phyloP scores from a whole-genome alignment of 2,888 invertebrate genomes.

The Pomacea canaliculata region DNA sequence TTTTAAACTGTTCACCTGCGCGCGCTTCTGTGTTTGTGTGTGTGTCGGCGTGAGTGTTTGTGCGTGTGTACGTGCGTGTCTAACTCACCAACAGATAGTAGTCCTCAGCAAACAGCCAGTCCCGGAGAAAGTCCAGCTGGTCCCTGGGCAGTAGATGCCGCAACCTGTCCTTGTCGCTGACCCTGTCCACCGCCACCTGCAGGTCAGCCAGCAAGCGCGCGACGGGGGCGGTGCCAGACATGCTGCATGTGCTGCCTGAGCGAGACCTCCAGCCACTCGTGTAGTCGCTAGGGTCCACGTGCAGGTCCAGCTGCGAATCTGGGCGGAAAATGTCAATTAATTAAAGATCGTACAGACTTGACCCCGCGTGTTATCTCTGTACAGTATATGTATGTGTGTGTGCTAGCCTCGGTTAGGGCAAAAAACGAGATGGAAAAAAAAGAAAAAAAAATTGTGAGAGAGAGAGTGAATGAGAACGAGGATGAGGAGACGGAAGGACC shows the following conservation, averaged over 20 bases:
- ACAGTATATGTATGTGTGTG: too few species aligned
- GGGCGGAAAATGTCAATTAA: neutral
- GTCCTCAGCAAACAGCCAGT: constrained; percentile 19
- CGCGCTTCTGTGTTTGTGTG: too few species aligned
- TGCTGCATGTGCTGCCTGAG: too few species aligned
- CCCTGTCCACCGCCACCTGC: constrained; percentile 6
- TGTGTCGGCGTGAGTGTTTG: too few species aligned
- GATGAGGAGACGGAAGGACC: neutral
- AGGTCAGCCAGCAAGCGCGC: constrained; percentile 11
- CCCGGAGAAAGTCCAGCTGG: constrained; percentile 15
- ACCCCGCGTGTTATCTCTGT: too few species aligned
- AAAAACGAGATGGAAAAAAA: too few species aligned
- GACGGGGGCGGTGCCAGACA: neutral
- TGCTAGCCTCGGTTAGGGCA: too few species aligned
- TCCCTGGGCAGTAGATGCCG: constrained; percentile 12
- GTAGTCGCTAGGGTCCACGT: neutral
- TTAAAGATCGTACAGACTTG: neutral
- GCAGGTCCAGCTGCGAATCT: constrained; percentile 2
- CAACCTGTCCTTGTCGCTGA: constrained; percentile 10
- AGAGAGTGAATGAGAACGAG: neutral
- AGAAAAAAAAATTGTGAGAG: neutral
- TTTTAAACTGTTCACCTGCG: too few species aligned
- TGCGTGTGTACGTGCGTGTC: neutral
- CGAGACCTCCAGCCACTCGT: neutral
- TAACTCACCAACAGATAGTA: constrained; percentile 16